Base-by-base conservation (phyloP, 2,888 invertebrate species). In the Cerastoderma edule region DNA sequence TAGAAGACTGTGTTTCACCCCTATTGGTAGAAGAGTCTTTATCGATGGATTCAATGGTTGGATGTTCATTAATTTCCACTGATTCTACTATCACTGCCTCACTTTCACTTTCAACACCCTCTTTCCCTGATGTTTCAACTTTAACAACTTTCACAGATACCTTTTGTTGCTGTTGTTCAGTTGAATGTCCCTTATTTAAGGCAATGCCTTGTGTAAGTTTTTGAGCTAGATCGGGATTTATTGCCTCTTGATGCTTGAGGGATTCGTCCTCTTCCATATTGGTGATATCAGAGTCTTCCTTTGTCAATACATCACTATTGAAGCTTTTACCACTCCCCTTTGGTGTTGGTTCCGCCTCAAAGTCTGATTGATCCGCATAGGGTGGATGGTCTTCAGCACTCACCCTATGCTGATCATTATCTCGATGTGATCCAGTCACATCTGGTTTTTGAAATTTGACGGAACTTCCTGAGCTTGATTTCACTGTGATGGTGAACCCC, bases 181-280 rank as follows among this genome's bases (percentile, higher is more conserved):
- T 39, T 19, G 44, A 19, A 22, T 57, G 27, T 22, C 22, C 27
- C 39, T 24, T 67, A 6, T 16, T 33, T 10, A 57, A 27, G 27
- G 19, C 28, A n/a, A 66, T n/a, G 56, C 67, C 57, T 46, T 50
- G 66, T 70, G 48, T 77, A 24, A 72, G 30, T 28, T 69, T 66
- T 39, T 77, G 69, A 24, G 66, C 69, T 33, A 73, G 66, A 54
- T 72, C 72, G 16, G 50, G 16, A 77, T 77, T 77, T 32, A 77
- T 72, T 66, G 70, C 50, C 67, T 67, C 63, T 46, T 71, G 54
- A 8, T 35, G 60, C 53, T 63, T 66, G 22, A 60, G 30, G 35
- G 60, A 66, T 70, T 35, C 39, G 54, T 66, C 64, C n/a, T 39
- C 28, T 32, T 39, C 33, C 35, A 60, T 39, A 53, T 27, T 53